These are phyloP conservation scores for Rana temporaria DNA, from an alignment of 2,113 vertebrate genomes.

Conservation along the genomic window DNA sequence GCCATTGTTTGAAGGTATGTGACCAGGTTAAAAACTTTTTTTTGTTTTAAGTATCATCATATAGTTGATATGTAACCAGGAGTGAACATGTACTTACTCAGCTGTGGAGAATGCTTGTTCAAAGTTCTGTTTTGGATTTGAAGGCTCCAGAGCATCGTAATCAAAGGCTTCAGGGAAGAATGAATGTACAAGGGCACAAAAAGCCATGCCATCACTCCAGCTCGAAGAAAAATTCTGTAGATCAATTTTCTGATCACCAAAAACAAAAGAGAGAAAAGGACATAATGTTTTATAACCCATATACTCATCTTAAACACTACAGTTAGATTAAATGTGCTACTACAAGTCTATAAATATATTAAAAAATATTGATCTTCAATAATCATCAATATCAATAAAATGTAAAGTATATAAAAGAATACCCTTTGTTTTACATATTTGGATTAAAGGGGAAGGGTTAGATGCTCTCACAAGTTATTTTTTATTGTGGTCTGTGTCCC, in stretches of 20 bases:
- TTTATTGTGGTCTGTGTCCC: no score
- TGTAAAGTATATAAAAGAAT: no score
- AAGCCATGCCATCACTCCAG: constrained; percentile 95
- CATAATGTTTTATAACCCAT: no score
- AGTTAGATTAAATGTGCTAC: no score
- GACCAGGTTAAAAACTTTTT: no score
- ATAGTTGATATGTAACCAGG: neutral
- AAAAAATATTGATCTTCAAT: no score
- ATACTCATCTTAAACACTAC: no score
- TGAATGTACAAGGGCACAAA: constrained; percentile 93
- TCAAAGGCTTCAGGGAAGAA: constrained; percentile 96
- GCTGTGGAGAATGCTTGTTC: constrained; percentile 88
- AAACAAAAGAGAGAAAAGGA: neutral
- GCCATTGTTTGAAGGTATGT: neutral
- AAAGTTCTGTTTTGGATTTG: constrained; percentile 86
- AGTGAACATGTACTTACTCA: constrained; percentile 80
- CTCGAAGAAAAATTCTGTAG: constrained; percentile 97
- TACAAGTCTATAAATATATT: no score
- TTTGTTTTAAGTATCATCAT: neutral
- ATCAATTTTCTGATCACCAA: constrained; percentile 82
- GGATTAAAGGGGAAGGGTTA: no score
- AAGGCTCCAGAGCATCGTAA: constrained; percentile 80
- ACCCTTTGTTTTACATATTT: no score
- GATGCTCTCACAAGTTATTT: no score
- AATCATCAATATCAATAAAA: no score